Conservation (phyloP, 2,797 vertebrate species). For the Malurus splendens region DNA sequence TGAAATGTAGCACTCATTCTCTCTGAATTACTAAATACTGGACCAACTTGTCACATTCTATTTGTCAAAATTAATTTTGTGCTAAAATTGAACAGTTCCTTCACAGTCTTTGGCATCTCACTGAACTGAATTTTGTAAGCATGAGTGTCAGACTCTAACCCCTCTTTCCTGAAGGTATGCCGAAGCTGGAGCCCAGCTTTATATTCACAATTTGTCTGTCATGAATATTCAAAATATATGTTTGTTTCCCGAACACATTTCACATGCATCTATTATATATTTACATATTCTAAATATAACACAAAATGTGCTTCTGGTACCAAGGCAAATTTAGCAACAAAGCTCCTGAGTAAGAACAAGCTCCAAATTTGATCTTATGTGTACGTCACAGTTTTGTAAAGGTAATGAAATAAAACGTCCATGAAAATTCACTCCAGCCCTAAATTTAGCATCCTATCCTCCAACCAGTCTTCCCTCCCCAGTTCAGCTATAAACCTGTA, state of each 20-base stretch:
- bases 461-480: background rate
- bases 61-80: background rate
- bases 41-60: background rate
- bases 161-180: background rate
- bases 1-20: background rate
- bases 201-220: background rate
- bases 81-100: background rate
- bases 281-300: constrained; percentile 4
- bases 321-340: background rate
- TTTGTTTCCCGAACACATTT: background rate
- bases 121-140: background rate
- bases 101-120: background rate
- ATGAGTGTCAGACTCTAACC: background rate
- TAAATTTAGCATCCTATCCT: background rate
- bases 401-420: background rate
- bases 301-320: background rate
- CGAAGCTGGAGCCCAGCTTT: background rate
- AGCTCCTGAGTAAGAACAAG: background rate
- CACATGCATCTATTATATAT: background rate
- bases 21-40: background rate
- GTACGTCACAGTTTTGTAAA: background rate
- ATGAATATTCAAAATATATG: background rate
- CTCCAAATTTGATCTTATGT: background rate
- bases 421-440: background rate
- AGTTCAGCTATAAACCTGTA: background rate